A percentile compares a stretch with the other conserved stretches of the same genome.
Conservation (phyloP, 1,140 invertebrate species). For the Batillaria attramentaria region DNA sequence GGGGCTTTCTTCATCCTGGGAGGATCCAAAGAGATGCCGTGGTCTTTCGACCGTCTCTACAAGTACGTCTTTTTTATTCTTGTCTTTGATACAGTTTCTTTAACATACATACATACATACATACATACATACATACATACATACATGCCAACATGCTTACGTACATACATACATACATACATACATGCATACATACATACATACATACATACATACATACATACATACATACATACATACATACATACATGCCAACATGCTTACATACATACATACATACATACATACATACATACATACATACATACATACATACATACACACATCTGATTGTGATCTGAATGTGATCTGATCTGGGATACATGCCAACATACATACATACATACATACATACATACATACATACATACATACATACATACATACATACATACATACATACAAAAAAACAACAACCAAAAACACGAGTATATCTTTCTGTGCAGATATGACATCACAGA, state of each 20-base stretch:
- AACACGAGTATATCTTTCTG: not conserved
- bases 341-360: not conserved
- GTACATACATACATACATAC: not conserved
- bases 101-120: not conserved
- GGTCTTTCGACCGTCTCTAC: constrained; percentile 37
- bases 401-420: not conserved
- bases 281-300: constrained; percentile 3
- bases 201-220: constrained; percentile 6
- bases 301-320: not conserved
- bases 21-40: constrained; percentile 36
- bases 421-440: not conserved
- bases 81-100: too few species aligned
- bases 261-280: constrained; percentile 1
- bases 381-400: not conserved
- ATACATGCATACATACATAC: not conserved
- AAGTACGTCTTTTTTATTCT: too few species aligned
- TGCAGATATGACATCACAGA: not conserved
- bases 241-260: not conserved
- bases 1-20: constrained; percentile 33
- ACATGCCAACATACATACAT: not conserved
- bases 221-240: not conserved
- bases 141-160: not conserved
- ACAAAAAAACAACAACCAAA: not conserved
- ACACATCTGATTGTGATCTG: not conserved
- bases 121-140: not conserved